These are phyloP conservation scores for Mystacides longicornis DNA, from an alignment of 2,888 invertebrate genomes.

Conservation along the genomic window DNA sequence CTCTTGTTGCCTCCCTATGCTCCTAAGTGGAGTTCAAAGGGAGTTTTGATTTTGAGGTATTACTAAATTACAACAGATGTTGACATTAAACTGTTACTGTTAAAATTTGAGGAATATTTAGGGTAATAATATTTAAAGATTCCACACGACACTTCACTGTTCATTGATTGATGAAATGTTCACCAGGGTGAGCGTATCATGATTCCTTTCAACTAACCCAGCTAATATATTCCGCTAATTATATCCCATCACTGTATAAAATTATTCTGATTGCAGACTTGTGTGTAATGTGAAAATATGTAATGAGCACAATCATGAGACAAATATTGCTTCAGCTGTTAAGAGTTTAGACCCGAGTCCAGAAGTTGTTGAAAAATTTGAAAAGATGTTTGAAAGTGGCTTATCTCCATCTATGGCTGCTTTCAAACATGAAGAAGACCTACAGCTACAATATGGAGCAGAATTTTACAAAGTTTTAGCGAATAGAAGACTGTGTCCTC, in stretches of 20 bases:
- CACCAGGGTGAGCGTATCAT: too few relatives aligned
- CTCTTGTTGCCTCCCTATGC: too few relatives aligned
- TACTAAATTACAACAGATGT: too few relatives aligned
- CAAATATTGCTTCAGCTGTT: not conserved
- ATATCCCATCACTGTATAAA: not conserved
- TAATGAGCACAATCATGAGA: not conserved
- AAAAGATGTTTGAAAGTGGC: not conserved
- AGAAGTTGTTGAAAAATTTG: not conserved
- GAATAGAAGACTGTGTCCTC: not conserved
- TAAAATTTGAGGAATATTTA: too few relatives aligned
- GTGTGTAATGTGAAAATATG: not conserved
- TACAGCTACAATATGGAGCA: not conserved
- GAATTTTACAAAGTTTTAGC: not conserved
- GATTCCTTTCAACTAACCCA: too few relatives aligned
- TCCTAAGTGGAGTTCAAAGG: too few relatives aligned
- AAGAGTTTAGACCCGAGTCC: not conserved
- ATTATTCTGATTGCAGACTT: not conserved
- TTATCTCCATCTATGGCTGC: not conserved
- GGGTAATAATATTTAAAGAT: too few relatives aligned
- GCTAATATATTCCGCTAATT: too few relatives aligned
- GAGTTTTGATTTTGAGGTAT: too few relatives aligned
- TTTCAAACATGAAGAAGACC: not conserved
- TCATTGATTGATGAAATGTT: not conserved
- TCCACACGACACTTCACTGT: too few relatives aligned
- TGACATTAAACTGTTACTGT: too few relatives aligned